phyloP scores from a whole-genome alignment of 2,797 vertebrate genomes.

The Esox masquinongy region DNA sequence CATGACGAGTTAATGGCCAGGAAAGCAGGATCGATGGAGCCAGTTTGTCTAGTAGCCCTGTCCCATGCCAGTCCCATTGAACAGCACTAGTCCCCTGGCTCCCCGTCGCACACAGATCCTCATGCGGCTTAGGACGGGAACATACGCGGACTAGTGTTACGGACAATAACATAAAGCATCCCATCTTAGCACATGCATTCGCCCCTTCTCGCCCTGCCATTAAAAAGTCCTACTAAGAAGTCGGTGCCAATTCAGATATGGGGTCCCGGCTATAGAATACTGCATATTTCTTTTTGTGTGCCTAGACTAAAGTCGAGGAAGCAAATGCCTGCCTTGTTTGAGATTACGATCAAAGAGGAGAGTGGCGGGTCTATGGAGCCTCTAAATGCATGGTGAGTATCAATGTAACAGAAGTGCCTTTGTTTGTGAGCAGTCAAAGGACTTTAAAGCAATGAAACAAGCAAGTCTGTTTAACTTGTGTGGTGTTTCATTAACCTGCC shows the following conservation, averaged over 20 bases:
- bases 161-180: conserved; percentile 7
- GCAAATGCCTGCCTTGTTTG: background rate
- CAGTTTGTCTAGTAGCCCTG: background rate
- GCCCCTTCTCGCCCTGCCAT: background rate
- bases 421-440: background rate
- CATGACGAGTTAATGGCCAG: conserved; percentile 45
- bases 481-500: background rate
- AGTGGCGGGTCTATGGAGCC: background rate
- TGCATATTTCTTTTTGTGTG: background rate
- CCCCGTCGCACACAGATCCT: background rate
- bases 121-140: background rate
- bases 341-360: background rate
- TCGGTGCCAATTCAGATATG: background rate
- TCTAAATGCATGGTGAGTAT: background rate
- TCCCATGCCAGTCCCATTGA: background rate
- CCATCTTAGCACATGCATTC: background rate
- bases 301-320: background rate
- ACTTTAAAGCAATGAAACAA: conserved; percentile 1
- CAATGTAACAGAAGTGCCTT: background rate
- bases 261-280: background rate
- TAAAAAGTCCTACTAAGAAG: background rate
- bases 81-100: background rate
- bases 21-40: conserved; percentile 40
- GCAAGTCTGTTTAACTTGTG: background rate
- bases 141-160: background rate